Conservation (phyloP, 2,888 invertebrate species). For the Pachydiplax longipennis region DNA sequence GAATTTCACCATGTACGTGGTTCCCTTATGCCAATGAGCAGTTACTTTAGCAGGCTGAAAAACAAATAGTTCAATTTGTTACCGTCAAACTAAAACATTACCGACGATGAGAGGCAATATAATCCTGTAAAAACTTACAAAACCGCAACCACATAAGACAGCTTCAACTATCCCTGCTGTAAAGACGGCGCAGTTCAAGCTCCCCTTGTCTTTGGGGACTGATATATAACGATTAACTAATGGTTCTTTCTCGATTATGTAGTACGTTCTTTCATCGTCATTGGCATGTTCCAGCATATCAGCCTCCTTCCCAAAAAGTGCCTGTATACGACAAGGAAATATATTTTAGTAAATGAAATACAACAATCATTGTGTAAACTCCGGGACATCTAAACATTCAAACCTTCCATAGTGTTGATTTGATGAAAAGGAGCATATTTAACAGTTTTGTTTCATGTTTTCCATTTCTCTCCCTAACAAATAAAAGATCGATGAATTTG, state of each 20-base stretch:
- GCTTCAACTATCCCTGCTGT: constrained; percentile 98
- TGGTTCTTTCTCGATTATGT: constrained; percentile 98
- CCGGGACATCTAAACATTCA: no score
- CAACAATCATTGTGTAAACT: background rate
- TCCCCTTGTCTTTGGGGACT: constrained; percentile 96
- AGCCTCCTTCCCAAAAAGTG: constrained; percentile 96
- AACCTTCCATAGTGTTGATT: constrained; percentile 97
- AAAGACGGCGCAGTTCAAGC: constrained; percentile 97
- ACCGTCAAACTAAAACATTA: background rate
- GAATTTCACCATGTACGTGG: constrained; percentile 98
- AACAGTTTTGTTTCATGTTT: constrained; percentile 95
- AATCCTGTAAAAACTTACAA: constrained; percentile 74
- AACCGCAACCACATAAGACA: constrained; percentile 91
- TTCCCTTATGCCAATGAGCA: constrained; percentile 99
- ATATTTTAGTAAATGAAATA: constrained; percentile 2
- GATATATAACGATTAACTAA: constrained; percentile 97
- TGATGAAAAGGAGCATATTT: constrained; percentile 93
- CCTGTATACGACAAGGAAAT: constrained; percentile 63
- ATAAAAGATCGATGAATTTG: constrained; percentile 90
- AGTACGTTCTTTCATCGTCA: constrained; percentile 97
- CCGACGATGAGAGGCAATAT: background rate
- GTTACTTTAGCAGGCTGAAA: constrained; percentile 96
- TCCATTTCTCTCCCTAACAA: constrained; percentile 90
- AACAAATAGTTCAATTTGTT: constrained; percentile 46
- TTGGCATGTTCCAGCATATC: constrained; percentile 98